These are phyloP conservation scores for Silvanus unidentatus DNA, from an alignment of 2,888 invertebrate genomes.

Conservation along the genomic window DNA sequence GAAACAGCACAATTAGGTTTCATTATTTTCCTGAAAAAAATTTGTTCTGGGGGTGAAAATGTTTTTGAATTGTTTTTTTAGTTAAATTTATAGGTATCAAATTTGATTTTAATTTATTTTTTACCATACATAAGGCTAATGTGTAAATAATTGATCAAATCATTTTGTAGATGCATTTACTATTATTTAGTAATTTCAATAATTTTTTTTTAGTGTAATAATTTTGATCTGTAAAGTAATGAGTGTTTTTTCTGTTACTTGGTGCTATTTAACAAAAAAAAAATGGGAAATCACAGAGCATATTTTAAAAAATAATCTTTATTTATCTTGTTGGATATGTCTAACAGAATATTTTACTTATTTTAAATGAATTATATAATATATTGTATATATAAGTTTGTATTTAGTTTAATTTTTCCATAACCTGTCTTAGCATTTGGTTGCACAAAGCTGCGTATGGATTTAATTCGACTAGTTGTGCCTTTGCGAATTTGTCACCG, in stretches of 20 bases:
- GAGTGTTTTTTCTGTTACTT: slow-evolving; percentile 10
- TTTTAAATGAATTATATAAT: slow-evolving; percentile 5
- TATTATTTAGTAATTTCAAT: no score
- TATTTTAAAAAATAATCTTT: slow-evolving; percentile 9
- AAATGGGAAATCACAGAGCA: slow-evolving; percentile 1
- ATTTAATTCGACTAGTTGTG: slow-evolving; percentile 80
- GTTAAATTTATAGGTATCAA: slow-evolving; percentile 4
- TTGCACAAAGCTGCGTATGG: slow-evolving; percentile 95
- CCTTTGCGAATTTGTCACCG: slow-evolving; percentile 83
- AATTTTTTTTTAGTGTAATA: no score
- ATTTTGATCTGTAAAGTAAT: no score
- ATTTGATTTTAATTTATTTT: no score
- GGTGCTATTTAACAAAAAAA: slow-evolving; percentile 12
- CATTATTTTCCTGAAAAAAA: no score
- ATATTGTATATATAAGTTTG: slow-evolving; percentile 23
- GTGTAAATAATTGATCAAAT: no score
- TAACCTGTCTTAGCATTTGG: slow-evolving; percentile 82
- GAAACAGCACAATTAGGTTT: no score
- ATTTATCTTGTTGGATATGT: slow-evolving; percentile 19
- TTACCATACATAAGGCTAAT: no score
- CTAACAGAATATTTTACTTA: no score
- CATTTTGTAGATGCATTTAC: no score
- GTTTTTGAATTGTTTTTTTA: slow-evolving; percentile 16
- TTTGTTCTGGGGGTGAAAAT: slow-evolving; percentile 8
- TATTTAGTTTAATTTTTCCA: slow-evolving; percentile 43